Conservation (phyloP, 2,113 vertebrate species). For the Rhegmatorhina hoffmannsi region DNA sequence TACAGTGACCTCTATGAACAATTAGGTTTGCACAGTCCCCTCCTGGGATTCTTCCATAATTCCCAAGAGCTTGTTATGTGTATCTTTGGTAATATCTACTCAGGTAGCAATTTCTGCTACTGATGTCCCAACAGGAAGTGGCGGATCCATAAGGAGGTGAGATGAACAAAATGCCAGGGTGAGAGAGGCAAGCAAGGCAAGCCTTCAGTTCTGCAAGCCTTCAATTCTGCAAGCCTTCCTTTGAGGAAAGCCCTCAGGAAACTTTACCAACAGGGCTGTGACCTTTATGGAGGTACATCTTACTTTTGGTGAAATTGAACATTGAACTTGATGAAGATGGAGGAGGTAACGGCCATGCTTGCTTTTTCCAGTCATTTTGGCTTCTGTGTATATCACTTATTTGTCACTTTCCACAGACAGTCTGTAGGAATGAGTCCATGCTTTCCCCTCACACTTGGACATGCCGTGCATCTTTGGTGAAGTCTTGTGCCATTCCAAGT, state of each 20-base stretch:
- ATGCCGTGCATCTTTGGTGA: neutral
- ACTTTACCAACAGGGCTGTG: neutral
- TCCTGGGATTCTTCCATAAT: neutral
- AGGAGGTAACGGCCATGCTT: neutral
- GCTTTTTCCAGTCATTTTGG: neutral
- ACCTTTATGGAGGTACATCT: neutral
- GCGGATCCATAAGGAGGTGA: neutral
- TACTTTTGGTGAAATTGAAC: neutral
- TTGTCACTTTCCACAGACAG: neutral
- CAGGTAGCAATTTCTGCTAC: neutral
- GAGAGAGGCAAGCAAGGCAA: neutral
- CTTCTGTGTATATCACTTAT: neutral
- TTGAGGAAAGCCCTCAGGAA: neutral
- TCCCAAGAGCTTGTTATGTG: neutral
- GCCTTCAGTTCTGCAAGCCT: neutral
- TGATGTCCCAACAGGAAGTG: neutral
- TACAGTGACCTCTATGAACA: neutral
- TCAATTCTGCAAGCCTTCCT: neutral
- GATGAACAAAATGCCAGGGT: neutral
- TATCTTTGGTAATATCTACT: neutral
- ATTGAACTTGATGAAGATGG: neutral
- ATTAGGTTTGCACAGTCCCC: neutral
- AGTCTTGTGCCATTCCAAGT: neutral
- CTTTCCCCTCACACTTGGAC: neutral
- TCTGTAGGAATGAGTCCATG: neutral